phyloP scores from a whole-genome alignment of 1,140 invertebrate genomes.

The Drosophila pachea region DNA sequence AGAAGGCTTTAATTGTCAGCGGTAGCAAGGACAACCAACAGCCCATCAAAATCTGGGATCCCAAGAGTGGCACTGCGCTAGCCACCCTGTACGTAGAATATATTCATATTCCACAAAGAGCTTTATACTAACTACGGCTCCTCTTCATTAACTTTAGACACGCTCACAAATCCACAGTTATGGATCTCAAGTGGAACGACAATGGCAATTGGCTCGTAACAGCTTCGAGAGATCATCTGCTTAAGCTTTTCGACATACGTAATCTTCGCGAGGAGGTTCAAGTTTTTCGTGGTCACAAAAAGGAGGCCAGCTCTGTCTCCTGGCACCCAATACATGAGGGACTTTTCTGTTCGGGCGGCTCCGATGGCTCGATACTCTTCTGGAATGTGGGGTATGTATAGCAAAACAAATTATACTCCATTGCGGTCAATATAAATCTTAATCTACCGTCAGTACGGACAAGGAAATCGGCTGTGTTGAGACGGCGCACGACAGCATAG shows the following conservation, averaged over 20 bases:
- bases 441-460: slow-evolving; percentile 85
- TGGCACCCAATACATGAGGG: slow-evolving; percentile 99
- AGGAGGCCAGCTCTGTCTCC: slow-evolving; percentile 97
- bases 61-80: slow-evolving; percentile 93
- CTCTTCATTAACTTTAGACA: slow-evolving; percentile 83
- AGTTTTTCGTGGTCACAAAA: slow-evolving; percentile 98
- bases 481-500: slow-evolving; percentile 98
- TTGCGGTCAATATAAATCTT: background rate
- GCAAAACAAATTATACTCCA: no score
- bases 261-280: slow-evolving; percentile 96
- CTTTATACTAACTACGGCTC: background rate
- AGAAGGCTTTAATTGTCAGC: slow-evolving; percentile 96
- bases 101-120: no score
- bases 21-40: slow-evolving; percentile 99
- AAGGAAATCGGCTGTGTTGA: slow-evolving; percentile 99
- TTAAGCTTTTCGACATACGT: slow-evolving; percentile 98
- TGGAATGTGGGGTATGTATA: slow-evolving; percentile 94
- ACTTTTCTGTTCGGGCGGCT: slow-evolving; percentile 97
- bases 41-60: slow-evolving; percentile 99
- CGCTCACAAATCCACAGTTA: slow-evolving; percentile 99
- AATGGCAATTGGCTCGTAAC: slow-evolving; percentile 99
- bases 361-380: slow-evolving; percentile 98
- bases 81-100: slow-evolving; percentile 84
- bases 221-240: slow-evolving; percentile 96
- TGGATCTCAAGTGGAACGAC: slow-evolving; percentile 99